These are phyloP conservation scores for Gambusia affinis DNA, from an alignment of 2,113 vertebrate genomes.

Conservation along the genomic window DNA sequence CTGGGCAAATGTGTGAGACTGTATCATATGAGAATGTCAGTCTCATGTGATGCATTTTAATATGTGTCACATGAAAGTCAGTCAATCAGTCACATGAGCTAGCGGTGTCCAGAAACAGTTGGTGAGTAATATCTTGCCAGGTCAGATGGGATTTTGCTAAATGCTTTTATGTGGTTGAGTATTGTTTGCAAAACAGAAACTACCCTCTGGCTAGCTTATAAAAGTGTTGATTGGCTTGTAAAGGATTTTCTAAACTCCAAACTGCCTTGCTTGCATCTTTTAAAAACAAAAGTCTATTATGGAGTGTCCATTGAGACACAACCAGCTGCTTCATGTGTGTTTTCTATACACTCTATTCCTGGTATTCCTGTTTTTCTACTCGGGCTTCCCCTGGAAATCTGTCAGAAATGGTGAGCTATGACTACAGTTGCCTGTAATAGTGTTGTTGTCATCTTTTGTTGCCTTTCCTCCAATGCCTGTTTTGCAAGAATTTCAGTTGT, in stretches of 20 bases:
- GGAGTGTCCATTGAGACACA: slow-evolving; percentile 18
- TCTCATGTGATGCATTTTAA: not conserved
- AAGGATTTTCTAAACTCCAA: not conserved
- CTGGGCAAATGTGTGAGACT: not conserved
- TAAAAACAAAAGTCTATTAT: not conserved
- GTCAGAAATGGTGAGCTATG: slow-evolving; percentile 55
- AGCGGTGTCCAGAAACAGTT: not conserved
- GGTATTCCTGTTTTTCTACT: slow-evolving; percentile 63
- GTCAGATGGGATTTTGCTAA: not conserved
- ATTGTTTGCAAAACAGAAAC: not conserved
- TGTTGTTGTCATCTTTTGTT: slow-evolving; percentile 56
- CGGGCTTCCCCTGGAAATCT: slow-evolving; percentile 62
- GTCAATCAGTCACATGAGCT: not conserved
- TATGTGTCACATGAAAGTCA: not conserved
- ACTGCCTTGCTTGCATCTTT: not conserved
- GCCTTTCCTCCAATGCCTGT: slow-evolving; percentile 49
- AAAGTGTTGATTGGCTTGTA: not conserved
- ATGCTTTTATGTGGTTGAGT: not conserved
- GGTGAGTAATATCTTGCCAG: not conserved
- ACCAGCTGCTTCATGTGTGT: slow-evolving; percentile 56
- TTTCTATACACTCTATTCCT: slow-evolving; percentile 65
- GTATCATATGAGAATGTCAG: not conserved
- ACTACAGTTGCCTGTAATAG: slow-evolving; percentile 21
- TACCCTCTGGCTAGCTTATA: not conserved
- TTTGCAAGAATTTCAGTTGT: slow-evolving; percentile 24